These are phyloP conservation scores for Limanda limanda DNA, from an alignment of 2,113 vertebrate species.

Conservation along the genomic window DNA sequence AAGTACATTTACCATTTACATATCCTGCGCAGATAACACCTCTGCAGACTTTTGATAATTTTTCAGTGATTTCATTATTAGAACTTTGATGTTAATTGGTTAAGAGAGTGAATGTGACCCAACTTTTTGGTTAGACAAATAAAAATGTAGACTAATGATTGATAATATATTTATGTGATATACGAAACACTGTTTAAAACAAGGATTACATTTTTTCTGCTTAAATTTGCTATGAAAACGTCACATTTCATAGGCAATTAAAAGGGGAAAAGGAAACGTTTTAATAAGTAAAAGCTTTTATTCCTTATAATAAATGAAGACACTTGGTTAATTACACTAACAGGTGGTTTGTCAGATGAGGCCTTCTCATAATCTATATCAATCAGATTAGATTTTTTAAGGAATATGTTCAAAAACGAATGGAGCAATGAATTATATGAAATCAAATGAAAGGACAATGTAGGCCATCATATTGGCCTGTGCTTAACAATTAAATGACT, in stretches of 20 bases:
- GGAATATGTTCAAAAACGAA: slow-evolving; percentile 3
- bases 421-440: neutral
- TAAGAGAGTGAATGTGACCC: neutral
- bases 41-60: no score
- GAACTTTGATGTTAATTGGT: neutral
- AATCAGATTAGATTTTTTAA: neutral
- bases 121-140: slow-evolving; percentile 1
- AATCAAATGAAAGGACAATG: slow-evolving; percentile 1
- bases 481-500: neutral
- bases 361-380: slow-evolving; percentile 18
- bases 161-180: neutral
- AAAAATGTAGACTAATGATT: neutral
- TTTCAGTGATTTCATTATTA: neutral
- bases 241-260: no score
- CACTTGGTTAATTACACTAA: slow-evolving; percentile 11
- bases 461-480: slow-evolving; percentile 24
- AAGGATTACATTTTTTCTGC: neutral
- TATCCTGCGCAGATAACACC: no score
- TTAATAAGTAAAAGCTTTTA: neutral
- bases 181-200: no score
- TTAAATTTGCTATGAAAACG: no score
- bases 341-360: slow-evolving; percentile 37
- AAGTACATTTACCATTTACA: no score
- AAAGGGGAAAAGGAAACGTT: no score
- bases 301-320: neutral